phyloP scores from a whole-genome alignment of 2,888 invertebrate genomes.

The Rhodophaea formosa region DNA sequence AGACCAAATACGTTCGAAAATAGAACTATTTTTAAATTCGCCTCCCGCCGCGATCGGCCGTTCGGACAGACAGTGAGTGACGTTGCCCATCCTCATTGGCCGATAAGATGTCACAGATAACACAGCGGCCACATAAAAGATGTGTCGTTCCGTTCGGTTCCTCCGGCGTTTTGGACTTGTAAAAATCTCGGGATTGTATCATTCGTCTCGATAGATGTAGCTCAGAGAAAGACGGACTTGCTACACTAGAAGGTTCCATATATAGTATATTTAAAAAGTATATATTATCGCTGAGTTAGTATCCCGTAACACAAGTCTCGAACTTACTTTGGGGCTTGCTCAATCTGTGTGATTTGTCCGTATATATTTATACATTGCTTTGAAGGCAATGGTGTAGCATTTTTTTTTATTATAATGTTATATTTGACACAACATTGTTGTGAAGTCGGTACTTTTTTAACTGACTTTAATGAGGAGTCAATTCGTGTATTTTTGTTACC shows the following conservation, averaged over 20 bases:
- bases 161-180: conserved; percentile 64
- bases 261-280: too few species aligned
- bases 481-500: too few species aligned
- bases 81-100: conserved; percentile 78
- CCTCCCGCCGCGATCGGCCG: conserved; percentile 68
- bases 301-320: too few species aligned
- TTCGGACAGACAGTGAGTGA: conserved; percentile 78
- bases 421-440: too few species aligned
- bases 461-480: too few species aligned
- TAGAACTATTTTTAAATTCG: conserved; percentile 59
- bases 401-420: too few species aligned
- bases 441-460: too few species aligned
- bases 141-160: conserved; percentile 68
- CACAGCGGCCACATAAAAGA: conserved; percentile 73
- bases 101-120: conserved; percentile 79
- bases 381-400: too few species aligned
- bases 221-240: conserved; percentile 28
- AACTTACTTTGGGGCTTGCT: too few species aligned
- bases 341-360: too few species aligned
- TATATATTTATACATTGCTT: too few species aligned
- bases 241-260: conserved; percentile 12
- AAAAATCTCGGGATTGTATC: conserved; percentile 70
- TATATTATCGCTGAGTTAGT: too few species aligned
- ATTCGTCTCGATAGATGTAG: conserved; percentile 50
- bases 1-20: conserved; percentile 70